phyloP scores from a whole-genome alignment of 2,888 invertebrate genomes.

The Stenchaetothrips biformis region DNA sequence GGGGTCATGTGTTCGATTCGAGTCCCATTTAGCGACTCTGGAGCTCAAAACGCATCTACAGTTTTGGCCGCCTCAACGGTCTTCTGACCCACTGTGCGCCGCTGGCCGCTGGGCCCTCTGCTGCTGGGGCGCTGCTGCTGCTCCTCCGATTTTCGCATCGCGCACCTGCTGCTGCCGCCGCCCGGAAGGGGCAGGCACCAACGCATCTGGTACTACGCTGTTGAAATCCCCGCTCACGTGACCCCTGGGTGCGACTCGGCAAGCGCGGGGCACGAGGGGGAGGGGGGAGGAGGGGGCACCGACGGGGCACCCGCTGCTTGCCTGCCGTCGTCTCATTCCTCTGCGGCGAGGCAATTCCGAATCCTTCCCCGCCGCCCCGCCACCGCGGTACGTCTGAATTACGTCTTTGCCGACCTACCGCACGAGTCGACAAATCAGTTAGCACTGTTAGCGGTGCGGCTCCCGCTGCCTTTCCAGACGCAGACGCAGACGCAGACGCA shows the following conservation, averaged over 20 bases:
- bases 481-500: too few relatives aligned
- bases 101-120: neutral
- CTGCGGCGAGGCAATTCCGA: neutral
- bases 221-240: neutral
- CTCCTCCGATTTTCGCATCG: neutral
- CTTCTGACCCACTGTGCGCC: too few relatives aligned
- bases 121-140: neutral
- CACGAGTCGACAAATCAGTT: conserved; percentile 23
- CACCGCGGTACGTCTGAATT: neutral
- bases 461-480: neutral
- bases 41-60: too few relatives aligned
- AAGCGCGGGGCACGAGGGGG: neutral
- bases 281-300: too few relatives aligned
- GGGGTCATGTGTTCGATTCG: too few relatives aligned
- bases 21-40: too few relatives aligned
- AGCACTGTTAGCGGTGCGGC: neutral
- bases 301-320: neutral
- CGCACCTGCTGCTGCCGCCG: neutral
- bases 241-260: neutral
- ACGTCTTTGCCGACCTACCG: conserved; percentile 16
- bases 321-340: neutral
- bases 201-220: neutral
- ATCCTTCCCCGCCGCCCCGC: neutral
- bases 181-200: neutral
- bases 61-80: too few relatives aligned